Percentiles rank a stretch among this genome's conserved stretches.
phyloP scores from a whole-genome alignment of 2,888 invertebrate species.

The Andrena bucephala region DNA sequence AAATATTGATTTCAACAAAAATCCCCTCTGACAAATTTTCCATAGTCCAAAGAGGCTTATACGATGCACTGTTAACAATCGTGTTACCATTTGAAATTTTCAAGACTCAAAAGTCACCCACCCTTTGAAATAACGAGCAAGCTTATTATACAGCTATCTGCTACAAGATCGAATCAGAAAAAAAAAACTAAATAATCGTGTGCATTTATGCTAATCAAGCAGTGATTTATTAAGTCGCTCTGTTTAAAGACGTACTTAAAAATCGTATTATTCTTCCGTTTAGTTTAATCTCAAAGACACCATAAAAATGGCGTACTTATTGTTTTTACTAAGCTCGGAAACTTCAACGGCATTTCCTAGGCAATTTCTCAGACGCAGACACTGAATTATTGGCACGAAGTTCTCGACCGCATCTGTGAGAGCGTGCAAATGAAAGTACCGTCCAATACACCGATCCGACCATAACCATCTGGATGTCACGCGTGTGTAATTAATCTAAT shows the following conservation, averaged over 20 bases:
- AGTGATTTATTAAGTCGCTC: not conserved
- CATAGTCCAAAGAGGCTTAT: not conserved
- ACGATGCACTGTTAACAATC: not conserved
- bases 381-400: conserved; percentile 43
- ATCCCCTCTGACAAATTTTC: not conserved
- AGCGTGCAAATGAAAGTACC: conserved; percentile 62
- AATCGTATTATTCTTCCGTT: not conserved
- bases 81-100: not conserved
- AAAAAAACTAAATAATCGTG: not conserved
- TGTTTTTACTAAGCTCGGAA: not conserved
- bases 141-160: not conserved
- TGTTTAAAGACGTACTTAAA: conserved; percentile 19
- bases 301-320: not conserved
- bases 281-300: not conserved
- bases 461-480: conserved; percentile 37
- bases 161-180: not conserved
- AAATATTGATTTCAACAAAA: conserved; percentile 25
- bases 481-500: conserved; percentile 41
- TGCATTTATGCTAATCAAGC: not conserved
- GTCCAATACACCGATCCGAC: conserved; percentile 67
- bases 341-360: conserved; percentile 4
- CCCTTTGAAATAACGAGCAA: not conserved
- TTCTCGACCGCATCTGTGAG: conserved; percentile 38
- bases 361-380: conserved; percentile 19
- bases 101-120: no score